These are phyloP conservation scores for Molorchus minor DNA, from an alignment of 2,888 invertebrate species.

Conservation along the genomic window DNA sequence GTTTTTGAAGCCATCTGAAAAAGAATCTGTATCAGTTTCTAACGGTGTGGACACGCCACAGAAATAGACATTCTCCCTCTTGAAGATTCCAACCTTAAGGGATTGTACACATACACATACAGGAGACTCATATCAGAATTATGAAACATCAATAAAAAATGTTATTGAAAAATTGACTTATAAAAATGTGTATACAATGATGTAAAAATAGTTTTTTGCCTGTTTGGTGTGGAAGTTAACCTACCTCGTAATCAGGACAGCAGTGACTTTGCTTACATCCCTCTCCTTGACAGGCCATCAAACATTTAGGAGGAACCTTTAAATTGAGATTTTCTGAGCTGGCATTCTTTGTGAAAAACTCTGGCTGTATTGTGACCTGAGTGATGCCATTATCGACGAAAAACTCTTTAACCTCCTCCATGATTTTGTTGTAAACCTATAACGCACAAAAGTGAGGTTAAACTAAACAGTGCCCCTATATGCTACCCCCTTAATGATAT, in stretches of 20 bases:
- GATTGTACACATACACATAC: too few species aligned
- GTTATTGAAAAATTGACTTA: too few species aligned
- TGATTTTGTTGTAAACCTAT: slow-evolving; percentile 67
- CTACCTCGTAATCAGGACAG: slow-evolving; percentile 55
- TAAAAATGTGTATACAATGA: too few species aligned
- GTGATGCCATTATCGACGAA: slow-evolving; percentile 84
- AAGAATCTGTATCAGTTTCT: too few species aligned
- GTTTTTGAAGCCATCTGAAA: slow-evolving; percentile 41
- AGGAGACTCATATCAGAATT: too few species aligned
- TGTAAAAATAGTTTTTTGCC: neutral
- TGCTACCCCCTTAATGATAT: too few species aligned
- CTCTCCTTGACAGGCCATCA: slow-evolving; percentile 61
- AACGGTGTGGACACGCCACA: too few species aligned
- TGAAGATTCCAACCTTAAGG: too few species aligned
- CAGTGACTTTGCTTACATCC: slow-evolving; percentile 62
- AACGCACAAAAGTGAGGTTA: slow-evolving; percentile 34
- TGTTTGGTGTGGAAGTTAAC: neutral
- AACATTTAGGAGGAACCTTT: slow-evolving; percentile 55
- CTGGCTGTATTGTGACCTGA: slow-evolving; percentile 87
- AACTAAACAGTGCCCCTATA: too few species aligned
- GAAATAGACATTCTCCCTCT: too few species aligned
- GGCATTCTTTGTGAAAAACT: slow-evolving; percentile 67
- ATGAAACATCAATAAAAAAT: too few species aligned
- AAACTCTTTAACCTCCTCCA: slow-evolving; percentile 74
- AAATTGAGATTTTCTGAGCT: slow-evolving; percentile 51